Evolutionary conservation across 2,888 invertebrate species (phyloP), one percentile per base, ranked within the genome.

Genomic region (Artemia sinica): DNA sequence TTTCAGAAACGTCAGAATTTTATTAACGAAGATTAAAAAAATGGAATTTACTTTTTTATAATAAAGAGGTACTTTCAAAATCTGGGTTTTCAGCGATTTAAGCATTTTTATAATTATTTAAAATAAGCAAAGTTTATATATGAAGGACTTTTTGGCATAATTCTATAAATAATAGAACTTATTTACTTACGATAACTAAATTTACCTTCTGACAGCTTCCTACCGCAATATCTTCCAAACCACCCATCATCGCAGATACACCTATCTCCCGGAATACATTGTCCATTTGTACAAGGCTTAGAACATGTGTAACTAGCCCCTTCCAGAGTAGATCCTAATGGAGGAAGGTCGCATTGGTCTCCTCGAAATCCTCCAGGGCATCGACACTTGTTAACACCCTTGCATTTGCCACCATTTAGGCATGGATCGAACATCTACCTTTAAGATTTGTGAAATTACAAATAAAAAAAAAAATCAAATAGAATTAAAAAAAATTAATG

Each of bases 361-460:
- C 94, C 94, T 72, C 85, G 84, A 74, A 88, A 86, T 9, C 91
- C 92, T 65, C 83, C 82, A 5, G 87, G 87, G 78, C 94, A 94
- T 72, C 89, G 85, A 78, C 94, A 94, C 76, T 88, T 85, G 79
- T 94, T 92, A 71, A 88, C 88, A 51, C 91, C 91, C 74, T 85
- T 86, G 77, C 94, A 94, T 70, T 87, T 86, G 0, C 94, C 93
- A 13, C 91, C 91, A 77, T 92, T 92, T 74, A 90, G 80, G 77
- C 94, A 94, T 5, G 92, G 74, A 93, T 88, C 72, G 89, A 85
- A 78, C 91, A 91, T 80, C 89, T 89, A 28, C 89, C 89, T 89
- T 78, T 28, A 58, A 58, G 63, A 58, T n/a, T 41, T 41, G 4
- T 41, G 41, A 41, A 41, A 41, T 41, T 41, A 2, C 6, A 41